Base-by-base conservation (phyloP, 2,113 vertebrate genomes). In the Eretmochelys imbricata region DNA sequence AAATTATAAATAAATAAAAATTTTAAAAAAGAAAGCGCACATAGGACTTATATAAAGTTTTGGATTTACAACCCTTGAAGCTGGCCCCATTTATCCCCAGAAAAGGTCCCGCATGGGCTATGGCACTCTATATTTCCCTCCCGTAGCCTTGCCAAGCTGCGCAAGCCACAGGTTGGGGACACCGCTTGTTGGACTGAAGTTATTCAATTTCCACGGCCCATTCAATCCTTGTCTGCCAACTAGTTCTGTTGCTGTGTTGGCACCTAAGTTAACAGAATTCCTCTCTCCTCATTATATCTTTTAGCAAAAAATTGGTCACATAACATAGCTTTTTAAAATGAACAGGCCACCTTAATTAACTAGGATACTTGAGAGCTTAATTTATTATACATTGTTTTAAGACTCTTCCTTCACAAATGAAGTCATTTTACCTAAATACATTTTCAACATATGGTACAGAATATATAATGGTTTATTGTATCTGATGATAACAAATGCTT, bases 371-470 rank as follows among this genome's bases (percentile, higher is more conserved):
- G 93, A 94, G 49, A 97, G 82, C 82, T 94, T 93, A 88, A 96
- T 97, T 96, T 97, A 96, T 96, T 96, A 91, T 25, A 95, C 88
- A 89, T 95, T 89, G 87, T 82, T 94, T 96, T 72, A 91, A 87
- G 91, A 95, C 90, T 90, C 97, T 95, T 96, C 96, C 96, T 95
- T 96, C 92, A 97, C 96, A 97, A 97, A 95, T 96, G 94, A 96
- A 95, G 93, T 94, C 89, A 92, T 91, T 97, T 97, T 80, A 89
- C 92, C 95, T 96, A 97, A 91, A 93, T 89, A 97, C 97, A 98
- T 92, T 97, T 97, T 89, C 94, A 94, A 94, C 91, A 96, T 93
- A 96, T 88, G 91, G 82, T 95, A 97, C 97, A 97, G 83, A 88
- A 89, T 89, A 97, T 91, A 94, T 51, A 94, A 97, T 49, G 85